Evolutionary conservation across 2,797 vertebrate species (phyloP), one percentile per base, ranked within the genome.

Genomic region (Avahi laniger): DNA sequence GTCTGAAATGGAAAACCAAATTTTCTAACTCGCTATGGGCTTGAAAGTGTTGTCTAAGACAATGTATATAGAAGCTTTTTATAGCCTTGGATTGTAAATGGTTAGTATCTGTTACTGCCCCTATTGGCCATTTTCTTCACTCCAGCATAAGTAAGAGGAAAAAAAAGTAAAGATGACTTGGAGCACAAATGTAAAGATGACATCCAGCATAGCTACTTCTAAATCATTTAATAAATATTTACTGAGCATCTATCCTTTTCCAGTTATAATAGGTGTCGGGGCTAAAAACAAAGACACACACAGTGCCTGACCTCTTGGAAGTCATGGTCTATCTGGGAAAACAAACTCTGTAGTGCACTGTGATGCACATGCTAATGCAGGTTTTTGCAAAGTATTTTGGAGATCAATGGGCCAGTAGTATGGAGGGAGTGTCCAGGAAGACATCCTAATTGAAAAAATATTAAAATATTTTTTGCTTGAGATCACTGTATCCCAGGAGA

Each of bases 41-140:
- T 94, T 83, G 65, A 92, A 94, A 91, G 48, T 13, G 67, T 57
- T 91, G 61, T 59, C 83, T 73, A 30, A 97, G 46, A 85, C 67
- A 79, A 46, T 48, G 26, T 48, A 33, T 82, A 73, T 65, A 94
- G 92, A 82, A 48, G 33, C 2, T 35, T 73, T 90, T 72, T 59
- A 52, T 75, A 86, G 69, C 35, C 30, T 90, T 92, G 67, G n/a
- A 95, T 76, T 96, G 43, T 80, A 82, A 85, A 57, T 82, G 69
- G n/a, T 65, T 80, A 33, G 2, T 85, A 9, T 73, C 69, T 89
- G 38, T 11, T 85, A 5, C n/a, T 90, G 4, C 15, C n/a, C 30
- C 14, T 79, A 11, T 72, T 91, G 59, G 28, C 20, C 28, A 9
- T 91, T 78, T 93, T 82, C 76, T 94, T 93, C 48, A 81, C 22